Evolutionary conservation across 2,797 vertebrate species (phyloP), one percentile per base, ranked within the genome.

Genomic region (Helostoma temminkii): DNA sequence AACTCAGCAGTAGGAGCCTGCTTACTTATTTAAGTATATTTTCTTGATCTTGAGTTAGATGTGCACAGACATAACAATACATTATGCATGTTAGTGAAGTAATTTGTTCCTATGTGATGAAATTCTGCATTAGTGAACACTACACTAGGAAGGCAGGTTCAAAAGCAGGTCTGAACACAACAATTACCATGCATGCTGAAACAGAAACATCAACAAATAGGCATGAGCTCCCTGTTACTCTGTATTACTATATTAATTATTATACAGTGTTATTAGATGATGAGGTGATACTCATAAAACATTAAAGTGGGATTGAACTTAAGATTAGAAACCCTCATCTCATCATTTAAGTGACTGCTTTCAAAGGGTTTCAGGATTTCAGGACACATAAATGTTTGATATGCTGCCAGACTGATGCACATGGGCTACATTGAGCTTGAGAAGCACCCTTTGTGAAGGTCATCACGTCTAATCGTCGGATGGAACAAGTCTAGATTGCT

Each of bases 381-480:
- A 70, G 70, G 64, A 64, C 64, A 68, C 53, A 85, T 88, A 65
- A 85, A 87, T 88, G 86, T 89, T 90, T 90, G 81, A 88, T 87
- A 78, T 63, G 68, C 83, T 65, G 62, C 63, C 22, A 48, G 70
- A 84, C 72, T 49, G 56, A 83, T 70, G 79, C 77, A 76, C 53
- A 71, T 59, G 30, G 32, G 79, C 47, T 58, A 26, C 58, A 55
- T 66, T 65, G 70, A 73, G 80, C 75, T 75, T 56, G 59, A 82
- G 76, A 60, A 46, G 82, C 85, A 81, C 43, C 21, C 80, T 73
- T 66, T 61, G 78, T 89, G 83, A 89, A 84, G 82, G 86, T 90
- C 87, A 89, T 89, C 81, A 83, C 73, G 80, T 83, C 83, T 87
- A 86, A 89, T 84, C 86, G 87, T 83, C 67, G 75, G 73, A 76